Base-by-base conservation (phyloP, 2,113 vertebrate genomes). In the Ciconia stormi region DNA sequence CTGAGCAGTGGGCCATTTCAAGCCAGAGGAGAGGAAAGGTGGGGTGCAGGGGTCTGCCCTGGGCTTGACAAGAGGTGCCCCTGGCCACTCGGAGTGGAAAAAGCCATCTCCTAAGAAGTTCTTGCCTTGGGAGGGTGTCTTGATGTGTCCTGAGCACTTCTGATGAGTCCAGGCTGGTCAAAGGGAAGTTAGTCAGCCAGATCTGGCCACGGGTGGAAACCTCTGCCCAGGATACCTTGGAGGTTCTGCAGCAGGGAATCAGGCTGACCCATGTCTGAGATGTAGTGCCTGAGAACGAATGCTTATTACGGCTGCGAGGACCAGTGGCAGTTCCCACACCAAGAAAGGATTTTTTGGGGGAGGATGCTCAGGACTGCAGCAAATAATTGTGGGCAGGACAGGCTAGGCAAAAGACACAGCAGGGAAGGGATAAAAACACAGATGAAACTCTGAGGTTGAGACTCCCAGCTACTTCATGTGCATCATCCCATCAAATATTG, bases 401-500 rank as follows among this genome's bases (percentile, higher is more conserved):
- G 25, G 26, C 21, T 46, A 42, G 9, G 52, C 14, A 26, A 34
- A 81, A 65, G 22, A 13, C 13, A 21, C 61, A 44, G 42, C 40
- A 30, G 62, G 67, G 34, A 81, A 52, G 23, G 32, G 44, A 46
- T 34, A 7, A 65, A 94, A 73, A 12, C 58, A 27, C 6, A 7
- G 13, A 6, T 6, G 27, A 29, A 82, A 44, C 61, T 50, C n/a
- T 11, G 10, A 67, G 79, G 2, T 3, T 56, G 44, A 73, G 5
- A 22, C 29, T 78, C 25, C 27, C 62, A 76, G 15, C 67, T 87
- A 27, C 52, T 87, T 65, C 58, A 16, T 59, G 36, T 40, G 58
- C 63, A 77, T 93, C 90, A 94, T 88, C 66, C 61, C 79, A 88
- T 90, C 90, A 92, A 79, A 92, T 56, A 90, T 21, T 38, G 42